These are phyloP conservation scores for Calonectris borealis DNA, from an alignment of 2,113 vertebrate genomes.

Conservation along the genomic window DNA sequence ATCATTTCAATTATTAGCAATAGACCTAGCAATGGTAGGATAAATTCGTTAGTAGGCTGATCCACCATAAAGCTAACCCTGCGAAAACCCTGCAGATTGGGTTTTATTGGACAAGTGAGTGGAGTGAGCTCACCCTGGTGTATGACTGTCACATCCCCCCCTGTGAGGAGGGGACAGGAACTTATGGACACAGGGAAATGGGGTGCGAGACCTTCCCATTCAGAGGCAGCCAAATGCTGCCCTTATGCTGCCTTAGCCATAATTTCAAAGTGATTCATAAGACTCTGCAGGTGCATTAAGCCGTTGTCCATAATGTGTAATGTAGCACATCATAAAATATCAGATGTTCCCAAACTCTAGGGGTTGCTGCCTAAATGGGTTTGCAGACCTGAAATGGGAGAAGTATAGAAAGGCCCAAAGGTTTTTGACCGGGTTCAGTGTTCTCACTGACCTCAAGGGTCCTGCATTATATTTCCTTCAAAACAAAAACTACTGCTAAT, in stretches of 20 bases:
- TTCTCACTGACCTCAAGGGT: neutral
- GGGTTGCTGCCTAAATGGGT: neutral
- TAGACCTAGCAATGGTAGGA: neutral
- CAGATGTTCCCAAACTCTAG: neutral
- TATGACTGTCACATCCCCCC: neutral
- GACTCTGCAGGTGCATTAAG: neutral
- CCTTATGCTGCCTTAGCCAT: neutral
- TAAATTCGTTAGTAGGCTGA: neutral
- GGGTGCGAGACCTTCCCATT: neutral
- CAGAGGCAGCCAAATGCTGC: neutral
- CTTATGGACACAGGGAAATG: fast-evolving
- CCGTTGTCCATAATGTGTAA: neutral
- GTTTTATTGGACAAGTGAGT: neutral
- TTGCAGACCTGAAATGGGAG: neutral
- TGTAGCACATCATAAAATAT: neutral
- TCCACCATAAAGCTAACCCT: neutral
- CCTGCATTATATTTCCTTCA: neutral
- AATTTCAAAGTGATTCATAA: neutral
- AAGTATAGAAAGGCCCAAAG: neutral
- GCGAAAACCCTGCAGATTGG: neutral
- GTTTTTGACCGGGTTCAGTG: neutral
- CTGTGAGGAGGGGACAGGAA: neutral
- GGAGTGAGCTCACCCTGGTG: neutral
- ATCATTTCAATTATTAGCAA: neutral
- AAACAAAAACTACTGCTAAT: neutral